phyloP scores from a whole-genome alignment of 2,113 vertebrate species.

The Redunca redunca region DNA sequence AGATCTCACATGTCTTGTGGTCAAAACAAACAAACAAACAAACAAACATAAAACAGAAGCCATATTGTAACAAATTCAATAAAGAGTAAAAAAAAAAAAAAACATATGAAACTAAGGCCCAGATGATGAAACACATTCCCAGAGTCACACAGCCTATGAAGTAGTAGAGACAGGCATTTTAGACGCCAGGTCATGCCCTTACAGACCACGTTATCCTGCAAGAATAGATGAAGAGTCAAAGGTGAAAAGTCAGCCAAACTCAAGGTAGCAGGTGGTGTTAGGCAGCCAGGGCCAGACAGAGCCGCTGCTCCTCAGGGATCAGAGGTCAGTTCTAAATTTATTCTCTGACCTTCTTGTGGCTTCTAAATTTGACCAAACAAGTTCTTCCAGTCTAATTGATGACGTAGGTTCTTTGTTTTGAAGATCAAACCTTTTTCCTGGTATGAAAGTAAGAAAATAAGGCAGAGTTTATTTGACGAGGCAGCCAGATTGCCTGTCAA shows the following conservation, averaged over 20 bases:
- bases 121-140: background rate
- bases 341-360: constrained; percentile 22
- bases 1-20: background rate
- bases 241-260: background rate
- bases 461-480: background rate
- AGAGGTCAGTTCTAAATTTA: constrained; percentile 53
- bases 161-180: background rate
- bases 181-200: background rate
- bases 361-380: constrained; percentile 69
- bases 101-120: background rate
- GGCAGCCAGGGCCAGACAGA: background rate
- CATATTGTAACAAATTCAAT: background rate
- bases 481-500: background rate
- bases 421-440: constrained; percentile 55
- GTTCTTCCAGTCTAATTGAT: constrained; percentile 55
- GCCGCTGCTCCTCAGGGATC: background rate
- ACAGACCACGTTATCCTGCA: background rate
- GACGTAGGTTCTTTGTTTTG: constrained; percentile 6
- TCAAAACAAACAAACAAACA: background rate
- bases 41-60: background rate
- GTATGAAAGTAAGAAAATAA: constrained; percentile 11
- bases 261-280: background rate
- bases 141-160: background rate
- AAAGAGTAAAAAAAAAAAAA: background rate
- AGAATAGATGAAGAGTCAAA: background rate